These are phyloP conservation scores for Herminia tarsipennalis DNA, from an alignment of 2,888 invertebrate genomes.

Conservation along the genomic window DNA sequence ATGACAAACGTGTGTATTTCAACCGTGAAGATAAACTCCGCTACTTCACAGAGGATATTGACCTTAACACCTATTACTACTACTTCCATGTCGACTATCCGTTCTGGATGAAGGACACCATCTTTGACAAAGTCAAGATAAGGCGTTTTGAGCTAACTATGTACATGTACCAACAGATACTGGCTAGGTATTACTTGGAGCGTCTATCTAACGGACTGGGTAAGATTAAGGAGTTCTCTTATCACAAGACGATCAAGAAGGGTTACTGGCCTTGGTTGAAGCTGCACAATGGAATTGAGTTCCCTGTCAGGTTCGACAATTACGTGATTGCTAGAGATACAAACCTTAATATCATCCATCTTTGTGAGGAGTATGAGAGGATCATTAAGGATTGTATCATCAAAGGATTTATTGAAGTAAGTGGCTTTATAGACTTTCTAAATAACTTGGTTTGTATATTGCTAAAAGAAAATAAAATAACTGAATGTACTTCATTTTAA, in stretches of 20 bases:
- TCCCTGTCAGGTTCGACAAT: slow-evolving; percentile 81
- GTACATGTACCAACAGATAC: slow-evolving; percentile 87
- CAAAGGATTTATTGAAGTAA: slow-evolving; percentile 80
- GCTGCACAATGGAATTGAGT: slow-evolving; percentile 83
- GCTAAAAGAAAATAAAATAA: not conserved
- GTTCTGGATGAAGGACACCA: slow-evolving; percentile 86
- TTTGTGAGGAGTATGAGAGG: slow-evolving; percentile 75
- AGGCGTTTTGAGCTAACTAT: slow-evolving; percentile 84
- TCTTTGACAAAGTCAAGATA: slow-evolving; percentile 63
- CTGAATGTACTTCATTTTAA: slow-evolving; percentile 13
- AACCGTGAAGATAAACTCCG: slow-evolving; percentile 85
- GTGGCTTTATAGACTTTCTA: slow-evolving; percentile 22
- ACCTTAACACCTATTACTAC: slow-evolving; percentile 87
- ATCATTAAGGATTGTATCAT: slow-evolving; percentile 86
- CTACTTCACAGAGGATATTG: slow-evolving; percentile 89
- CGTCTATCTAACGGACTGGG: slow-evolving; percentile 82
- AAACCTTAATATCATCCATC: slow-evolving; percentile 56
- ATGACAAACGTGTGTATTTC: slow-evolving; percentile 81
- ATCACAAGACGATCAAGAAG: slow-evolving; percentile 68
- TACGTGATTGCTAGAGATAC: slow-evolving; percentile 61
- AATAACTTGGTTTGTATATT: no score
- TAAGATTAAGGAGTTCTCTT: slow-evolving; percentile 74
- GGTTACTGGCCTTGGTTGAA: slow-evolving; percentile 86
- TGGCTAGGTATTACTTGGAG: slow-evolving; percentile 86
- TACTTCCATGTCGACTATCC: slow-evolving; percentile 87